Conservation (phyloP, 2,888 invertebrate species). For the Gasteruption jaculator region DNA sequence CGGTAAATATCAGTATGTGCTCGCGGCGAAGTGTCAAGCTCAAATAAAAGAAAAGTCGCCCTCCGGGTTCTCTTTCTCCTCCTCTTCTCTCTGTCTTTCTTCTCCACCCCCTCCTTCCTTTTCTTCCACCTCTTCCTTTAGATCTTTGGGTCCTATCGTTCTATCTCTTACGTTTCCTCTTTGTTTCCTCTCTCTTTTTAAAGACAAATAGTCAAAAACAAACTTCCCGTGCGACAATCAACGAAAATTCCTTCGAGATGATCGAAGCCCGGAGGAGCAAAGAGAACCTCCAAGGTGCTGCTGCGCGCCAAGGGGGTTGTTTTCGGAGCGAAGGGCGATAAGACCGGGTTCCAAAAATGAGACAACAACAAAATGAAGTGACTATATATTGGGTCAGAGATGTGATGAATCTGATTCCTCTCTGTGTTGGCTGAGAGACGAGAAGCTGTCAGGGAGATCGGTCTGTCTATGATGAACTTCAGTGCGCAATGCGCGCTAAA, state of each 20-base stretch:
- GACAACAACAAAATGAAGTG: too few relatives aligned
- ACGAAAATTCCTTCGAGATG: neutral
- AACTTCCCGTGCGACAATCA: constrained; percentile 28
- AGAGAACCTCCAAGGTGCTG: constrained; percentile 22
- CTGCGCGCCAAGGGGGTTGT: constrained; percentile 27
- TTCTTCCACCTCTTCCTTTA: constrained; percentile 12
- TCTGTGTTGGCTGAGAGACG: constrained; percentile 30
- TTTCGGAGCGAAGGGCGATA: too few relatives aligned
- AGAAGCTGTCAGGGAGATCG: constrained; percentile 42
- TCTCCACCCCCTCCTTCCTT: constrained; percentile 15
- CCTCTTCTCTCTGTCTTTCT: constrained; percentile 20
- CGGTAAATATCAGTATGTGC: constrained; percentile 37
- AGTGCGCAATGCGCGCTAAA: constrained; percentile 42
- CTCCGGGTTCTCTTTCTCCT: constrained; percentile 29
- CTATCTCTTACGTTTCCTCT: constrained; percentile 12
- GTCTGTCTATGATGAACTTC: constrained; percentile 47
- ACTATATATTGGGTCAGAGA: too few relatives aligned
- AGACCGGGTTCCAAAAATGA: too few relatives aligned
- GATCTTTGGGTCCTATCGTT: constrained; percentile 19
- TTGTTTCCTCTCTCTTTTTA: constrained; percentile 21
- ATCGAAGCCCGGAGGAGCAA: constrained; percentile 12
- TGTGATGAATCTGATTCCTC: constrained; percentile 31
- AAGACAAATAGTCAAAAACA: constrained; percentile 32
- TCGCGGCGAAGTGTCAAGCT: constrained; percentile 43
- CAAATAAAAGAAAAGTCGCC: constrained; percentile 47